Evolutionary conservation across 2,888 invertebrate genomes (phyloP), one percentile per base, ranked within the genome.

Genomic region (Cheilosia variabilis): DNA sequence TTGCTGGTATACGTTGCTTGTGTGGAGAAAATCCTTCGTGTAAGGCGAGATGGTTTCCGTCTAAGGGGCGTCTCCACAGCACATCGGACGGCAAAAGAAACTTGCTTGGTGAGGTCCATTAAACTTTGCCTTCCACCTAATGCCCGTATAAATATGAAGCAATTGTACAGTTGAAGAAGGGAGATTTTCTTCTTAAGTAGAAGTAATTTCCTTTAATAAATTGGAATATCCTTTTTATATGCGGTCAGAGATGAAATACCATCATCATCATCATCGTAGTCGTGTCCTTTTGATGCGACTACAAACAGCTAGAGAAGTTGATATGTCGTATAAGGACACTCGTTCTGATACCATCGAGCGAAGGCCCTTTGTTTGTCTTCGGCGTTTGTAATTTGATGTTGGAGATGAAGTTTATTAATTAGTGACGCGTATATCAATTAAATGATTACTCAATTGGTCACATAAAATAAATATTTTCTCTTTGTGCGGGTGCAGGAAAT

Each of bases 161-260:
- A 86, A 86, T 81, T 86, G 81, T 65, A 73, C 82, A 82, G 58
- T 82, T 82, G 87, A 87, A 87, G 87, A 77, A 77, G 86, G 77
- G 86, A 81, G 86, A 81, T 86, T 86, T 87, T 87, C 68, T 87
- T 78, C 81, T 82, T 87, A 87, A 87, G 82, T 82, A 78, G 82
- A 82, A 78, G 87, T 87, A 82, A 87, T 87, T 87, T 87, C 87
- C 87, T 82, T 87, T 87, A 82, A 87, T 87, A 87, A 87, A 87
- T 87, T 87, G 87, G 76, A 86, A 86, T 86, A 86, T 86, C 86
- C 86, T 81, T 81, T 86, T 86, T 86, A 81, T 86, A 86, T 86
- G 86, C 86, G 86, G 86, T 86, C 86, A 72, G 76, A 81, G 79
- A 86, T 83, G 86, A 86, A 77, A 81, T 81, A 68, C 45, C 72